Evolutionary conservation across 2,888 invertebrate genomes (phyloP), one percentile per base, ranked within the genome.

Genomic region (Ferrisia virgata): DNA sequence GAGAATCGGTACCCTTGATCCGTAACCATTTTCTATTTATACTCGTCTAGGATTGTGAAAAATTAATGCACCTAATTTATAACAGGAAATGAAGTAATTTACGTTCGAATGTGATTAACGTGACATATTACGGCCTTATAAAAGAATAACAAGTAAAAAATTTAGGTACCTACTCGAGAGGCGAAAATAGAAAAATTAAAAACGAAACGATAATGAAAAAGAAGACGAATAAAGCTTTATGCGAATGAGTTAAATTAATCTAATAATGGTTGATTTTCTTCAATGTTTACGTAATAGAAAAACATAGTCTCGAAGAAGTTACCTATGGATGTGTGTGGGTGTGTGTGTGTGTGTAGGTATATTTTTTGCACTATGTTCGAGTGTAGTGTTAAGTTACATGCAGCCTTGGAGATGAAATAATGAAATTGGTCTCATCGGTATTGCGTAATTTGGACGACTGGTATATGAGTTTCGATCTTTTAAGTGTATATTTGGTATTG

Each of bases 21-120:
- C 72, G 36, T 76, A 76, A 76, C 0, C 36, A 80, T 28, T 53
- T 53, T 53, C 40, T 47, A 53, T 80, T 79, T 80, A 31, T 31
- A 31, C 25, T 53, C 31, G 31, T 53, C 43, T 43, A 33, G 43
- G 53, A 13, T 36, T 36, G 36, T 31, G 13, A 25, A 80, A 80
- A 80, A 80, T 53, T 80, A 53, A 80, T 53, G 80, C 22, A 43
- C 31, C 47, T 11, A 80, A 80, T 80, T 80, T 79, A 47, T 33
- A 47, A 47, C 31, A 80, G 80, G 80, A 80, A 80, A 80, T 80
- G 53, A 80, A 80, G 80, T 80, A 80, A 80, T 80, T 80, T 80
- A 80, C 47, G 22, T 53, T 47, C 31, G 28, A 80, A 31, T 28
- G 18, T 33, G 47, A 80, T 80, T 80, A 47, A 47, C 43, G 33